Evolutionary conservation across 2,113 vertebrate genomes (phyloP).

Genomic region (Gulo gulo): DNA sequence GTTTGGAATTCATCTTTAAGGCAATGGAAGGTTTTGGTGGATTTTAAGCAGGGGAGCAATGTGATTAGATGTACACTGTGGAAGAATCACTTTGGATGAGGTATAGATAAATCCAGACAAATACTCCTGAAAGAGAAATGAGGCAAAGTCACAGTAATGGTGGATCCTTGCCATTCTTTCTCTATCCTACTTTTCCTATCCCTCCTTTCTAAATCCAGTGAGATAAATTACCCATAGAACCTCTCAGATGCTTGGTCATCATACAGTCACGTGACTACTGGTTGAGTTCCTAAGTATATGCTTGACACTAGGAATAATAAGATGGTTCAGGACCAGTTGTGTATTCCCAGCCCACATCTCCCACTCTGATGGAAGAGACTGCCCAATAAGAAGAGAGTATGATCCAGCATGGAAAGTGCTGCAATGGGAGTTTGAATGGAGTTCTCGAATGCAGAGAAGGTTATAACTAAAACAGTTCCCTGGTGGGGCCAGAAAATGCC

Average conservation of each 20-base stretch:
- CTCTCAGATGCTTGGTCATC: neutral
- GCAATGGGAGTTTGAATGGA: neutral
- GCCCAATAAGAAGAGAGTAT: neutral
- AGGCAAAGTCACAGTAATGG: neutral
- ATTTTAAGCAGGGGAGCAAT: neutral
- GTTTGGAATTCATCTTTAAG: constrained; percentile 1
- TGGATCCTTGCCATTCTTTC: neutral
- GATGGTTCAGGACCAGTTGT: neutral
- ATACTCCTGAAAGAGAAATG: neutral
- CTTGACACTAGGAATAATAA: neutral
- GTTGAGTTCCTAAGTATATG: neutral
- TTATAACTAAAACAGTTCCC: neutral
- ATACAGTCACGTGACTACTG: neutral
- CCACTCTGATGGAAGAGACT: neutral
- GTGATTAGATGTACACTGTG: neutral
- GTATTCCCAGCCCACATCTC: neutral
- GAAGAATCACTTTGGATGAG: neutral
- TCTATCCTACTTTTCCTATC: neutral
- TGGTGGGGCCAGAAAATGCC: neutral
- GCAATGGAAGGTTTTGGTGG: neutral
- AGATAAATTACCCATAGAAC: neutral
- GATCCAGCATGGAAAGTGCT: neutral
- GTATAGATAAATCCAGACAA: neutral
- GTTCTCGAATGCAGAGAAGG: neutral
- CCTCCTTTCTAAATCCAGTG: neutral